Evolutionary conservation across 2,797 vertebrate genomes (phyloP), one percentile per base, ranked within the genome.

Genomic region (Tangara arthus): DNA sequence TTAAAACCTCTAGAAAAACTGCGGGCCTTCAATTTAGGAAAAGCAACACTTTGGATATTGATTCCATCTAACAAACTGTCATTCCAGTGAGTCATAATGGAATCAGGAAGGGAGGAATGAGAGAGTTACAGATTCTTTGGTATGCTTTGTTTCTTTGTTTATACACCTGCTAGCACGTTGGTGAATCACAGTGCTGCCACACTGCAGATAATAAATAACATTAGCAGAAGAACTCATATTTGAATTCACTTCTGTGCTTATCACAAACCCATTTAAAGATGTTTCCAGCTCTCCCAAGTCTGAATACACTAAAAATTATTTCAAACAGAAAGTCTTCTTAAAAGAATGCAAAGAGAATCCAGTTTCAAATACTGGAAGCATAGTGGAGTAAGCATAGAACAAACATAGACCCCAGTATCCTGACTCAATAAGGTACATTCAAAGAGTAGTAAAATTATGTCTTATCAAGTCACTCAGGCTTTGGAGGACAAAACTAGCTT

Each of bases 121-220:
- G 18, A 55, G 60, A 73, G 35, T 37, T 71, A 60, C 27, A 41
- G 12, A 66, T 68, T 90, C 47, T 71, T 75, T 83, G 32, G 30
- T 57, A 41, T 77, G 83, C 42, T 76, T 93, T 14, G 52, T 80
- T 68, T 87, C 63, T 92, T 19, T 95, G 64, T 92, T 95, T 87
- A 66, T 55, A 82, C 39, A 87, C 68, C 64, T 94, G 46, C 34
- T 57, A 84, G 42, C 46, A 80, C 15, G 69, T 81, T 64, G 91
- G 42, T 71, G 72, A 91, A 88, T 78, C 85, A 88, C 42, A 41
- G n/a, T 27, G 59, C 65, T 92, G 57, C 76, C 87, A 78, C 59
- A 41, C 57, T 81, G 65, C 76, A 92, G 90, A 87, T 89, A 92
- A 80, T 82, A 94, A 93, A 91, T 91, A 92, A 88, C 50, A 66